These are phyloP conservation scores for Echinops telfairi DNA, from an alignment of 2,113 vertebrate genomes.

Conservation along the genomic window DNA sequence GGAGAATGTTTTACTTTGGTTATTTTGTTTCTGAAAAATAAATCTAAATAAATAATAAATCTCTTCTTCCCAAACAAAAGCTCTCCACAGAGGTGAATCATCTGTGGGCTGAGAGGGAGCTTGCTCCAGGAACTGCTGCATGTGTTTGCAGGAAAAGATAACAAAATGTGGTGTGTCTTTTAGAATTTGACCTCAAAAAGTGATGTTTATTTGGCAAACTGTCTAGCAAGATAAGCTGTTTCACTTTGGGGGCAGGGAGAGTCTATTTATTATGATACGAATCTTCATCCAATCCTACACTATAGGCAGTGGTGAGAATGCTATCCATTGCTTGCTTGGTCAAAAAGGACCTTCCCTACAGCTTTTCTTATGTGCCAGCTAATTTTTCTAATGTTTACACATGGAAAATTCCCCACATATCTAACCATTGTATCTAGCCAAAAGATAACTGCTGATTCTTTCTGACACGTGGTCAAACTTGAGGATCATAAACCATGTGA, in stretches of 20 bases:
- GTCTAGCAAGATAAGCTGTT: conserved; percentile 78
- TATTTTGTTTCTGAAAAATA: conserved; percentile 69
- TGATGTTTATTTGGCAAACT: conserved; percentile 80
- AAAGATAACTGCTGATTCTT: background rate
- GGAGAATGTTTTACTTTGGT: conserved; percentile 66
- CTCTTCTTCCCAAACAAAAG: conserved; percentile 38
- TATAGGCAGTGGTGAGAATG: conserved; percentile 77
- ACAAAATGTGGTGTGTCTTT: conserved; percentile 75
- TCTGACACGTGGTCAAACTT: background rate
- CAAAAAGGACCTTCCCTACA: conserved; percentile 78
- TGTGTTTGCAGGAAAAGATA: conserved; percentile 74
- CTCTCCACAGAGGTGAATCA: conserved; percentile 65
- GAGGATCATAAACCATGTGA: background rate
- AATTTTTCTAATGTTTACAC: background rate
- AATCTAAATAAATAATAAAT: conserved; percentile 81
- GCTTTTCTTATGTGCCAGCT: conserved; percentile 30
- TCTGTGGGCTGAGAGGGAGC: conserved; percentile 56
- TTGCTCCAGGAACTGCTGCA: conserved; percentile 42
- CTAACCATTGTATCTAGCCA: background rate
- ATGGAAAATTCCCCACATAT: background rate
- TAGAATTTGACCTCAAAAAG: conserved; percentile 82
- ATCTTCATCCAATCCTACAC: conserved; percentile 69
- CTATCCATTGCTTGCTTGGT: conserved; percentile 62
- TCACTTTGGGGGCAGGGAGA: conserved; percentile 60
- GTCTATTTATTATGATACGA: conserved; percentile 83